These are phyloP conservation scores for Nannoperca obscura DNA, from an alignment of 2,797 vertebrate species.

Conservation along the genomic window DNA sequence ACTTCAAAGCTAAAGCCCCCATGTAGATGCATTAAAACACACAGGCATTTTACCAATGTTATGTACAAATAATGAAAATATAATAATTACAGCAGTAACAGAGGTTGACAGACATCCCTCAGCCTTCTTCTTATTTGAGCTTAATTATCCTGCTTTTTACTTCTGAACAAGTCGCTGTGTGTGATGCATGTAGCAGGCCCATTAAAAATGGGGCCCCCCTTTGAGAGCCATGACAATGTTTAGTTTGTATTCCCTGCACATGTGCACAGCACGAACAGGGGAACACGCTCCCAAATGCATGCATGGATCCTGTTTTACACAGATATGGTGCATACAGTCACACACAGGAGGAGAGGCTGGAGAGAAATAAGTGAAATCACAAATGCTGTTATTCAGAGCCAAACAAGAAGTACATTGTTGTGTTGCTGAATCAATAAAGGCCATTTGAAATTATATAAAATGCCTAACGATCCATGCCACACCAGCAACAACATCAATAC, in stretches of 20 bases:
- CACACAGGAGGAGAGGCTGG: neutral
- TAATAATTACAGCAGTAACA: neutral
- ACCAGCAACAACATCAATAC: conserved; percentile 28
- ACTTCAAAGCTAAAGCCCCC: conserved; percentile 52
- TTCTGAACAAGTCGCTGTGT: conserved; percentile 10
- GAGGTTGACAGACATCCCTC: conserved; percentile 2
- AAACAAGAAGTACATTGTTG: conserved; percentile 16
- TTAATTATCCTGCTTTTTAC: conserved; percentile 33
- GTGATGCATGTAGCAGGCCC: conserved; percentile 32
- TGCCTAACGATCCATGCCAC: conserved; percentile 41
- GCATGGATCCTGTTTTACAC: conserved; percentile 19
- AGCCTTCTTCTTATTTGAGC: neutral
- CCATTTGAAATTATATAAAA: conserved; percentile 50
- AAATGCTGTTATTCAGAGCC: conserved; percentile 21
- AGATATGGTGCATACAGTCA: neutral
- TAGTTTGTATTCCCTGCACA: conserved; percentile 36
- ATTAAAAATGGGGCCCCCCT: conserved; percentile 49
- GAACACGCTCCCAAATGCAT: conserved; percentile 43
- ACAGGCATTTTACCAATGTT: neutral
- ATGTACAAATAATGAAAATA: neutral
- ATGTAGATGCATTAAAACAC: neutral
- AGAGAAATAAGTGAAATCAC: conserved; percentile 9
- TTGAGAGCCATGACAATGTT: conserved; percentile 46
- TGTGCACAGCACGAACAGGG: conserved; percentile 28
- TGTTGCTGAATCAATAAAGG: conserved; percentile 48